These are phyloP conservation scores for Acrocephalus kingi DNA, from an alignment of 2,113 vertebrate species.

Conservation along the genomic window DNA sequence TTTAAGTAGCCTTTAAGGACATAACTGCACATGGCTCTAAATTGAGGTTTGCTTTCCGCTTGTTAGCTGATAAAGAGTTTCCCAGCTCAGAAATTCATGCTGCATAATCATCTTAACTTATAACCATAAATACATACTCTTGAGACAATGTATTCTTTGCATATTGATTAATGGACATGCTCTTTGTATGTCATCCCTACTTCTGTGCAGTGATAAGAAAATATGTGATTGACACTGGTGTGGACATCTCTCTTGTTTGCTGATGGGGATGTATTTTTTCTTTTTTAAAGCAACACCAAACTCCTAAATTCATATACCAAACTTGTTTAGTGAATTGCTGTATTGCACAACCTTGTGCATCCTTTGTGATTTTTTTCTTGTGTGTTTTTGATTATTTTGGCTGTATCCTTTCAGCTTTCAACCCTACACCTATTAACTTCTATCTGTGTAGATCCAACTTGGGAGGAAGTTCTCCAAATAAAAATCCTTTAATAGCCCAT, in stretches of 20 bases:
- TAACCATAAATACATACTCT: slow-evolving; percentile 37
- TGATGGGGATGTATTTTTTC: not conserved
- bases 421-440: not conserved
- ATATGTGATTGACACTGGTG: slow-evolving; percentile 14
- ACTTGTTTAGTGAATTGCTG: not conserved
- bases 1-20: slow-evolving; percentile 9
- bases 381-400: not conserved
- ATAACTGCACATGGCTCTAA: not conserved
- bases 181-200: not conserved
- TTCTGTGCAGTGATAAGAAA: slow-evolving; percentile 31
- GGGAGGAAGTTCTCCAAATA: not conserved
- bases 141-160: slow-evolving; percentile 53
- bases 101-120: slow-evolving; percentile 13
- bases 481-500: not conserved
- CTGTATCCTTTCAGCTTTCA: not conserved
- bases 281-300: not conserved
- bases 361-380: not conserved
- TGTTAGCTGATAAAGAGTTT: slow-evolving; percentile 24
- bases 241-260: slow-evolving; percentile 6
- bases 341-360: not conserved
- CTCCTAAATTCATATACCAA: not conserved
- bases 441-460: not conserved
- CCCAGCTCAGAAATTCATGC: slow-evolving; percentile 40
- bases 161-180: slow-evolving; percentile 45
- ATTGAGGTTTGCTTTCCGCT: not conserved